Conservation (phyloP, 2,797 vertebrate species). For the Halcyon chelicuti region DNA sequence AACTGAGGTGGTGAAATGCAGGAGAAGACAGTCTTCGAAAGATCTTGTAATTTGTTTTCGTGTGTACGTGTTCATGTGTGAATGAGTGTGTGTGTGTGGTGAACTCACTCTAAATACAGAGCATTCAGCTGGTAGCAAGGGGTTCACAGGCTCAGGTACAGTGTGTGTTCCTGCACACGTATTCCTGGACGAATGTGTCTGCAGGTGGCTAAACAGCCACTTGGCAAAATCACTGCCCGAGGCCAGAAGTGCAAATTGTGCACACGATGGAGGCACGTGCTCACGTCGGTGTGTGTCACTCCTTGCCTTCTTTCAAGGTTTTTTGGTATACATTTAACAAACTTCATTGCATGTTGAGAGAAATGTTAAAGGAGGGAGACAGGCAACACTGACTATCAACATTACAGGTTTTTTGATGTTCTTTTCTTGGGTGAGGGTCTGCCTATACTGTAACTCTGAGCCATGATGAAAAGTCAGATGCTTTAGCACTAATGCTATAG, state of each 20-base stretch:
- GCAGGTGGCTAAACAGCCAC: background rate
- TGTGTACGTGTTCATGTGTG: background rate
- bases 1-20: background rate
- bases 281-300: background rate
- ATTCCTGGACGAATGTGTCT: background rate
- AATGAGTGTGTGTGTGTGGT: background rate
- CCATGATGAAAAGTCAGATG: background rate
- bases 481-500: background rate
- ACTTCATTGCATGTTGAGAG: background rate
- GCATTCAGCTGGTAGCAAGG: background rate
- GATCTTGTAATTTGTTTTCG: background rate
- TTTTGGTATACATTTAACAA: background rate
- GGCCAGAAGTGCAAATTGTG: background rate
- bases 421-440: background rate
- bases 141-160: background rate
- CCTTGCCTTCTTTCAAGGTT: background rate
- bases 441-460: background rate
- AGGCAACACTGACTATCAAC: background rate
- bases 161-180: background rate
- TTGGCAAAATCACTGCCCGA: accelerated
- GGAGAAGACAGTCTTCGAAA: background rate
- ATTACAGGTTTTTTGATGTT: background rate
- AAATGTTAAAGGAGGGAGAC: background rate
- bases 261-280: background rate
- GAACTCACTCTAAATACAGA: background rate